A percentile compares a stretch with the other conserved stretches of the same genome.
Conservation (phyloP, 2,113 vertebrate species). For the Pseudorasbora parva region DNA sequence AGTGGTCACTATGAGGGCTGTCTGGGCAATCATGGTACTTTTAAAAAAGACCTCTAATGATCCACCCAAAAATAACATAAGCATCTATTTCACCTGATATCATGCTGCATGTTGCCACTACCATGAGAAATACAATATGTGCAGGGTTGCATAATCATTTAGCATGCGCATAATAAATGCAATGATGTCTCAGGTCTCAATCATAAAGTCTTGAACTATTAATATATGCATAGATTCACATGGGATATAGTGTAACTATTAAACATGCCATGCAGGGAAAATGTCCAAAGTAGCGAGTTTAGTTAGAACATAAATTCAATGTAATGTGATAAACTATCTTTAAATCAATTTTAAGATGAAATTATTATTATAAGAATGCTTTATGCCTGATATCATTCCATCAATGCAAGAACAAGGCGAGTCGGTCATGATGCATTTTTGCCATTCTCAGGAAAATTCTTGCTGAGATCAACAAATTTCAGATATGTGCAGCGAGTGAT, state of each 20-base stretch:
- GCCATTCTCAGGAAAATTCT: slow-evolving; percentile 75
- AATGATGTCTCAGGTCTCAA: background rate
- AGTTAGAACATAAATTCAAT: background rate
- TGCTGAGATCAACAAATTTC: slow-evolving; percentile 15
- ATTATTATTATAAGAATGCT: background rate
- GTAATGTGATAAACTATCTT: background rate
- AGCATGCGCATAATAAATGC: background rate
- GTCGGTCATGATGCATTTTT: slow-evolving; percentile 80
- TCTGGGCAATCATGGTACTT: background rate
- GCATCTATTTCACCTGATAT: background rate
- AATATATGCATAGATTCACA: background rate
- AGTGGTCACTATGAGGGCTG: background rate
- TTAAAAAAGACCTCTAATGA: background rate
- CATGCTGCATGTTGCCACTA: background rate
- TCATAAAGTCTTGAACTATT: background rate
- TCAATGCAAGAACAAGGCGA: slow-evolving; percentile 17
- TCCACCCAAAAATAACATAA: background rate
- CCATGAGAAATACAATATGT: background rate
- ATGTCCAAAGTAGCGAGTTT: too few species aligned
- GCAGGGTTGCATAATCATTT: background rate
- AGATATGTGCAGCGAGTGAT: background rate
- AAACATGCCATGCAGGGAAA: slow-evolving; percentile 37
- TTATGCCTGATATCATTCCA: slow-evolving; percentile 25
- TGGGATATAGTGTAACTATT: background rate
- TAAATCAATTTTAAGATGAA: background rate